Evolutionary conservation across 2,113 vertebrate species (phyloP), one percentile per base, ranked within the genome.

Genomic region (Aphelocoma coerulescens): DNA sequence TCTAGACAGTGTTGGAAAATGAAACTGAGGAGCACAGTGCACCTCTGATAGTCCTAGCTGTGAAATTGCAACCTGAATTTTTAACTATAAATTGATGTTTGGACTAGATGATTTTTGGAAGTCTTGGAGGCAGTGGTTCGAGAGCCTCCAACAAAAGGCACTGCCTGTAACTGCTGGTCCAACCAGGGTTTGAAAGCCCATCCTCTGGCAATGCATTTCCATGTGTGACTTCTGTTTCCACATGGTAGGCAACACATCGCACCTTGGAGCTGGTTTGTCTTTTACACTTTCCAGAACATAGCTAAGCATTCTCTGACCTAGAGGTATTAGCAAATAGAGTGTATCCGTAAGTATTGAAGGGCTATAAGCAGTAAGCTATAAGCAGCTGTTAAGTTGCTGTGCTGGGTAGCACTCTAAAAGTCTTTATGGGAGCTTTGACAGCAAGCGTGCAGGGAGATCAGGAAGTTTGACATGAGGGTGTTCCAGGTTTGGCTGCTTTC

Each of bases 231-330:
- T 82, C 27, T 55, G 26, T 23, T 94, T 84, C 77, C 18, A 18
- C 1, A 0, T 58, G 37, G 63, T 26, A 26, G n/a, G 46, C 7
- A n/a, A 9, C 22, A 7, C 43, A 17, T 65, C 0, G 0, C 8
- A 6, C 13, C 23, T 59, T 15, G 15, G 30, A 33, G 6, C 39
- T n/a, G 27, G 7, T 85, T 83, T 57, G 59, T 54, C 59, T 81
- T 62, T 49, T 46, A 16, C 2, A 0, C 20, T 69, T 89, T 27
- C 18, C 9, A 48, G 33, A 69, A 46, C 37, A 43, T 32, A 6
- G 2, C 22, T 46, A 67, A 86, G 37, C 23, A 68, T 55, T 24
- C 58, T 44, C 37, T 43, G 59, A 37, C 32, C 32, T 39, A 11
- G 41, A 17, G 11, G 13, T 52, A 5, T 46, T 14, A 17, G 46